phyloP scores from a whole-genome alignment of 1,140 invertebrate genomes.

The Oppia nitens region DNA sequence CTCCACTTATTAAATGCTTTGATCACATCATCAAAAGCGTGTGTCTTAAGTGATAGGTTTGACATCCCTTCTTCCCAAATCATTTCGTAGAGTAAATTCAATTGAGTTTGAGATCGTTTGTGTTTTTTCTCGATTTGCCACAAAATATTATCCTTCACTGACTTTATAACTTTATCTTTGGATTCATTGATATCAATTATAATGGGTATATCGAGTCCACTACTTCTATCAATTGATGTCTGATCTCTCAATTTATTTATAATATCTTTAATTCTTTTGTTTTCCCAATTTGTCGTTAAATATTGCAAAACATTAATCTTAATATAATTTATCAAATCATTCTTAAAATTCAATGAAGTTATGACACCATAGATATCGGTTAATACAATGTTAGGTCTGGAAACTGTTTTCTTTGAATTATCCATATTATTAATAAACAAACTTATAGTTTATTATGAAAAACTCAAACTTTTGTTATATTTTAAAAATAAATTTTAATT shows the following conservation, averaged over 20 bases:
- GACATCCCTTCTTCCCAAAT: conserved; percentile 5
- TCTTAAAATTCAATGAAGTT: conserved; percentile 5
- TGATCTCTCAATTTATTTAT: background rate
- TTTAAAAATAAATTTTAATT: no score
- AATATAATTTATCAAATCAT: background rate
- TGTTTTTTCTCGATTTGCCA: conserved; percentile 7
- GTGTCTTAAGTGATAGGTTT: conserved; percentile 1
- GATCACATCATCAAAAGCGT: background rate
- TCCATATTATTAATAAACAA: no score
- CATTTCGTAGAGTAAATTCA: background rate
- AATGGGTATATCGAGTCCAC: background rate
- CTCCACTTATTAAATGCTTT: conserved; percentile 8
- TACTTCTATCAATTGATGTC: background rate
- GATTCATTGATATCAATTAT: background rate
- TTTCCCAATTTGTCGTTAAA: conserved; percentile 1
- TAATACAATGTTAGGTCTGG: background rate
- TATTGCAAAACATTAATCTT: conserved; percentile 1
- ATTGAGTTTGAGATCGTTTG: background rate
- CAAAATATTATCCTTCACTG: background rate
- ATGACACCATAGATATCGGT: conserved; percentile 13
- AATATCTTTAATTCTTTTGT: background rate
- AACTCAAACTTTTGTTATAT: no score
- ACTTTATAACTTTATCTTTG: background rate
- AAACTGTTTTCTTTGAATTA: background rate
- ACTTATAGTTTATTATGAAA: no score